Evolutionary conservation across 1,140 invertebrate species (phyloP).

Genomic region (Pollicipes pollicipes): DNA sequence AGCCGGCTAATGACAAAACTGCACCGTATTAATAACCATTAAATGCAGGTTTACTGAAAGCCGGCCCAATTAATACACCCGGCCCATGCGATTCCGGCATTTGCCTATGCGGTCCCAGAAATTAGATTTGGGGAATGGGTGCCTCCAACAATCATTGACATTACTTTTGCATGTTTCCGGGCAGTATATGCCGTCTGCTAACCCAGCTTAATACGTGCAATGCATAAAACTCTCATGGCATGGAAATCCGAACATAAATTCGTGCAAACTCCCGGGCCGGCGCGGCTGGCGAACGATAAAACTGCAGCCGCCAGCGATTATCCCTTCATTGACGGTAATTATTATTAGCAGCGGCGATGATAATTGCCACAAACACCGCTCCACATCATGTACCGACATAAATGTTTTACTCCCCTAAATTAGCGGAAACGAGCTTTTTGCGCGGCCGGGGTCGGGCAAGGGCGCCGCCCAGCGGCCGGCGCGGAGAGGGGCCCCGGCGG

Average conservation of each 20-base stretch:
- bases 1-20: background rate
- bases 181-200: background rate
- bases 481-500: too few relatives aligned
- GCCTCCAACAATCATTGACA: background rate
- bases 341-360: background rate
- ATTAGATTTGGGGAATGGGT: background rate
- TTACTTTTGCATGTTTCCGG: background rate
- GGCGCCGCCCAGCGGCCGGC: too few relatives aligned
- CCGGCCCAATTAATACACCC: background rate
- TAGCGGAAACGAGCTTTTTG: conserved; percentile 1
- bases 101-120: background rate
- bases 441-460: too few relatives aligned
- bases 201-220: background rate
- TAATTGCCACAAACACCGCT: background rate
- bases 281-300: background rate
- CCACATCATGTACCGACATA: background rate
- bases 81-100: background rate
- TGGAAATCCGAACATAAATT: background rate
- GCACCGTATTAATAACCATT: conserved; percentile 1
- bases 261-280: too few relatives aligned
- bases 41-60: background rate
- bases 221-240: background rate
- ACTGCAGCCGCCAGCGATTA: background rate
- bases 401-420: conserved; percentile 2
- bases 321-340: background rate